These are phyloP conservation scores for Lepidothrix coronata DNA, from an alignment of 2,113 vertebrate species.

Conservation along the genomic window DNA sequence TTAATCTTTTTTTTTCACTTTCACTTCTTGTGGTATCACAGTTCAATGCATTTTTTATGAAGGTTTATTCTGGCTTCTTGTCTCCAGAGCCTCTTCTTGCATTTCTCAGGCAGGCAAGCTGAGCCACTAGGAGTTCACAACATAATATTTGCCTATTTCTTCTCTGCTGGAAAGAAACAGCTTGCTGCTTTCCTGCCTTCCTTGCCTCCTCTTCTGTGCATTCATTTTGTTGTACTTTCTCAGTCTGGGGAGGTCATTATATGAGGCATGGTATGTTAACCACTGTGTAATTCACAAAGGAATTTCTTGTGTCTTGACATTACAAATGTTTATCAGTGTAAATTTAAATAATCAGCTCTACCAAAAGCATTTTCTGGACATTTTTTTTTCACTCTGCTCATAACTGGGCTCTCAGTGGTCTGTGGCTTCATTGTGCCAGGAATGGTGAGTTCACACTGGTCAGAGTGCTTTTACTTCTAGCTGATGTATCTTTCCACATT, in stretches of 20 bases:
- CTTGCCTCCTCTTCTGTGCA: rapidly evolving
- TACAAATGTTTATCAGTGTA: neutral
- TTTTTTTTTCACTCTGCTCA: neutral
- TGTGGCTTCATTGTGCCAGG: neutral
- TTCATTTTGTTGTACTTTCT: neutral
- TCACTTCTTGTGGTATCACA: neutral
- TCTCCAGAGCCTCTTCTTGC: neutral
- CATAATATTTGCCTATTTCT: neutral
- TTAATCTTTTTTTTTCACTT: neutral
- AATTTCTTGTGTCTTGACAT: neutral
- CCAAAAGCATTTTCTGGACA: neutral
- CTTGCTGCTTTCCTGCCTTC: neutral
- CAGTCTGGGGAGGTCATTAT: neutral
- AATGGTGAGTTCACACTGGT: neutral
- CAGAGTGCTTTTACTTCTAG: neutral
- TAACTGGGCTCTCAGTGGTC: neutral
- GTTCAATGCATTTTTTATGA: neutral
- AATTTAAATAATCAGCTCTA: neutral
- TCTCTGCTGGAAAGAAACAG: neutral
- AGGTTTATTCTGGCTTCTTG: neutral
- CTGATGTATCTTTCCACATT: neutral
- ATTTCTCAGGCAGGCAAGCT: neutral
- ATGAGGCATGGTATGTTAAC: neutral
- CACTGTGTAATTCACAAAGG: neutral
- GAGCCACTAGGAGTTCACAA: neutral